Evolutionary conservation across 2,797 vertebrate genomes (phyloP), one percentile per base, ranked within the genome.

Genomic region (Sphenopsis melanotis): DNA sequence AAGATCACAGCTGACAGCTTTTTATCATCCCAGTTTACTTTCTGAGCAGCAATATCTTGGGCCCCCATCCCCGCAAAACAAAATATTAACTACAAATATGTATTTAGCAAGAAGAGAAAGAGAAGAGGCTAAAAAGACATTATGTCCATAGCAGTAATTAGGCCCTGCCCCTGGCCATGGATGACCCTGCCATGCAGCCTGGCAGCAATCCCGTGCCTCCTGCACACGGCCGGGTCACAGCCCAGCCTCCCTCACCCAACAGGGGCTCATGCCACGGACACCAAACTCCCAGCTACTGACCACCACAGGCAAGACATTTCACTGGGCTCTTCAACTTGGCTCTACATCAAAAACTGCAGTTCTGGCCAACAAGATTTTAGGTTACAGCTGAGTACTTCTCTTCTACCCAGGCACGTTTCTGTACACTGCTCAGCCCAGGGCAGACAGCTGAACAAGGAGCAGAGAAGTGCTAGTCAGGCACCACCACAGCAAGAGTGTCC

Each of bases 221-320:
- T 17, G 56, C 57, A 52, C n/a, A 13, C 0, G 0, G 41, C 42
- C 0, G 0, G n/a, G 46, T 39, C 44, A 29, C 75, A 59, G 77
- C 34, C 2, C 1, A 64, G 47, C 34, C 66, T 46, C 46, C 44
- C 26, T 46, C 21, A 19, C 6, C 44, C 70, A 44, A 1, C 2
- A 15, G 0, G 0, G 2, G 2, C 20, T 7, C 57, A 44, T 34
- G 63, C 72, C 57, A 24, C 56, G 1, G 55, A 71, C 76, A 41
- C 46, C 0, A 0, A 65, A 29, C 46, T 32, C 2, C 0, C 1
- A 16, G 23, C 15, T 44, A 30, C 23, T 8, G 66, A 52, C 26
- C 44, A 3, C 64, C 42, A 15, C 12, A 7, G 32, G 32, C 5
- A 9, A 11, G 5, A 69, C 21, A n/a, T 26, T 68, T 26, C 82